Evolutionary conservation across 2,888 invertebrate species (phyloP).

Genomic region (Scaptodrosophila latifasciaeformis): DNA sequence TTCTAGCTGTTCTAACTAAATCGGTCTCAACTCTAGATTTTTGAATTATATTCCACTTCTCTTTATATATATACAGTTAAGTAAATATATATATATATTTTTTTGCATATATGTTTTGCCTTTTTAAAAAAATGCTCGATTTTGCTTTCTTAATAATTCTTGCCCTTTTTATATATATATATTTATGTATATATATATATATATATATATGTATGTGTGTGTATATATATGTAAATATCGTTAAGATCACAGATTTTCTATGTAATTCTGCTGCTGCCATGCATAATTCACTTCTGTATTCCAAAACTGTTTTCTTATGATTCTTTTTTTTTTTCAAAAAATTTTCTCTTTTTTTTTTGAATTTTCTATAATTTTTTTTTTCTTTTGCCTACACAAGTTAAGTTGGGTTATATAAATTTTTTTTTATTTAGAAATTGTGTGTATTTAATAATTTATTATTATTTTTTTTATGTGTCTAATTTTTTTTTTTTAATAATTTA

Average conservation of each 20-base stretch:
- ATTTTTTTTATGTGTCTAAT: too few species aligned
- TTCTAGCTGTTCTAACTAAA: too few species aligned
- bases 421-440: too few species aligned
- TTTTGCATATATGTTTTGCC: too few species aligned
- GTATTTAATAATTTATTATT: too few species aligned
- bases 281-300: slow-evolving; percentile 48
- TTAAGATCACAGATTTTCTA: slow-evolving; percentile 76
- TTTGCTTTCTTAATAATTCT: slow-evolving; percentile 21
- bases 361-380: slow-evolving; percentile 23
- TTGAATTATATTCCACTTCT: too few species aligned
- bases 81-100: too few species aligned
- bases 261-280: slow-evolving; percentile 68
- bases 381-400: slow-evolving; percentile 24
- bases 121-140: too few species aligned
- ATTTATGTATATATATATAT: slow-evolving; percentile 21
- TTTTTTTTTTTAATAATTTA: too few species aligned
- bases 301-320: slow-evolving; percentile 33
- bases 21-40: too few species aligned
- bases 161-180: slow-evolving; percentile 31
- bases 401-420: too few species aligned
- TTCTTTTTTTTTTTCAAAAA: slow-evolving; percentile 17
- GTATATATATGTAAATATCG: slow-evolving; percentile 73
- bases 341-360: slow-evolving; percentile 16
- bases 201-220: slow-evolving; percentile 19
- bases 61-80: too few species aligned